phyloP scores from a whole-genome alignment of 2,888 invertebrate genomes.

The Osedax frankpressi region DNA sequence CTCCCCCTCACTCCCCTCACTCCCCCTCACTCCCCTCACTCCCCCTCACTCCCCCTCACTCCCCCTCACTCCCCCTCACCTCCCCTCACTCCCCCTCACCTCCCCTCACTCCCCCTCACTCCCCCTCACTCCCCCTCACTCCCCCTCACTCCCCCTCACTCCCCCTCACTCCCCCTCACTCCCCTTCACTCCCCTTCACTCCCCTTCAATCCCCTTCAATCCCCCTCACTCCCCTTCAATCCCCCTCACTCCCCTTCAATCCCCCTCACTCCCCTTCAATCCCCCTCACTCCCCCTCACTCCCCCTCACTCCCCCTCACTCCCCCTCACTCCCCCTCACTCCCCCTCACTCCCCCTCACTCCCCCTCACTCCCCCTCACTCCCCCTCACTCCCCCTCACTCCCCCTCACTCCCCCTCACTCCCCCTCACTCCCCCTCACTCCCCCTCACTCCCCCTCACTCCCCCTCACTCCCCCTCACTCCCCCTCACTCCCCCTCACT shows the following conservation, averaged over 20 bases:
- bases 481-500: no score
- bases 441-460: no score
- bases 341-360: not conserved
- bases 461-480: no score
- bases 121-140: no score
- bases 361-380: no score
- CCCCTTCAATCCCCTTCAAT: not conserved
- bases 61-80: no score
- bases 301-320: not conserved
- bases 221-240: not conserved
- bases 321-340: not conserved
- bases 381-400: not conserved
- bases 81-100: no score
- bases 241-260: not conserved
- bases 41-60: no score
- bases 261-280: not conserved
- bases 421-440: not conserved
- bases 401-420: not conserved
- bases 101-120: no score
- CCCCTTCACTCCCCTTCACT: no score
- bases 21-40: not conserved
- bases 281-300: not conserved
- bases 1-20: not conserved
- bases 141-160: no score
- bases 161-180: no score